Percentiles rank a stretch among this genome's conserved stretches.
These are phyloP conservation scores for Furnarius figulus DNA, from an alignment of 2,113 vertebrate genomes.

Conservation along the genomic window DNA sequence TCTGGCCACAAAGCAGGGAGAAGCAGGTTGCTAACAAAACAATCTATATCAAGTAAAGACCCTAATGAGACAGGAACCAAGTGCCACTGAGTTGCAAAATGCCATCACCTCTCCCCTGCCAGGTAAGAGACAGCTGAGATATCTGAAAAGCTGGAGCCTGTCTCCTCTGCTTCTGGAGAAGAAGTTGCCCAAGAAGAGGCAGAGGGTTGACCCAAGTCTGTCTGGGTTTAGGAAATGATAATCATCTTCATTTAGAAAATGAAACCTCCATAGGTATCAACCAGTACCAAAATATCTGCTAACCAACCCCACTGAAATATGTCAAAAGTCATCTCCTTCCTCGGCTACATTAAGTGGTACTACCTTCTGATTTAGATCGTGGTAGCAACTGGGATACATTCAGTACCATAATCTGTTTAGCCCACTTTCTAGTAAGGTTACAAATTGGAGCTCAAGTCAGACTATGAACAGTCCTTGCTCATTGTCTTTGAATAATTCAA, in stretches of 20 bases:
- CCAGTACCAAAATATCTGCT: background rate
- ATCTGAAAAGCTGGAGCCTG: background rate
- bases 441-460: background rate
- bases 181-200: background rate
- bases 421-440: background rate
- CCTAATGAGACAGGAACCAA: background rate
- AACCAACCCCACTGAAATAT: background rate
- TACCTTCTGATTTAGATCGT: background rate
- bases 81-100: background rate
- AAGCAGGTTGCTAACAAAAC: background rate
- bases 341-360: background rate
- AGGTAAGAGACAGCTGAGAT: background rate
- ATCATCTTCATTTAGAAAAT: no score
- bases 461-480: background rate
- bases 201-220: background rate
- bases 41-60: background rate
- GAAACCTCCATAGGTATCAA: background rate
- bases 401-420: background rate
- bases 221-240: background rate
- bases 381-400: background rate
- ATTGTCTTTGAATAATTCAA: background rate
- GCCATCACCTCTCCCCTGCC: background rate
- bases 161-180: background rate
- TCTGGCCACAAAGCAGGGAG: background rate
- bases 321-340: background rate